phyloP scores from a whole-genome alignment of 1,140 invertebrate species.

The Lepidurus couesii region DNA sequence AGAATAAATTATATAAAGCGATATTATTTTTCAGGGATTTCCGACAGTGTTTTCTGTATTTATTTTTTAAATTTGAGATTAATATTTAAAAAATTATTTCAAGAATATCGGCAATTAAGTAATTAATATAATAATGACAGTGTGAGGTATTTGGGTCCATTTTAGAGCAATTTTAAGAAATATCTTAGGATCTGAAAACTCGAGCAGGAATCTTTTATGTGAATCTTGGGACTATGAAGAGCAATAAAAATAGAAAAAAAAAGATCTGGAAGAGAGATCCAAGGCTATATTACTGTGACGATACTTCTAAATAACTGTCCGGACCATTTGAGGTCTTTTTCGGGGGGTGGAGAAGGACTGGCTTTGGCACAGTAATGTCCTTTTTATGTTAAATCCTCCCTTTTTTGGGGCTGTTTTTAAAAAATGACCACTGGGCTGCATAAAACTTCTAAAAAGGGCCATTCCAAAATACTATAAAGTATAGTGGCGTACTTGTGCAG shows the following conservation, averaged over 20 bases:
- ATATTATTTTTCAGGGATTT: too few relatives aligned
- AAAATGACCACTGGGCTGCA: conserved; percentile 18
- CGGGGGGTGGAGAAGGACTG: neutral
- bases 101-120: too few relatives aligned
- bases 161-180: too few relatives aligned
- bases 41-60: too few relatives aligned
- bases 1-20: too few relatives aligned
- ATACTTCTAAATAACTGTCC: conserved; percentile 22
- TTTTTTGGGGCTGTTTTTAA: neutral
- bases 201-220: neutral
- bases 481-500: neutral
- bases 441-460: neutral
- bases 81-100: too few relatives aligned
- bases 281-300: neutral
- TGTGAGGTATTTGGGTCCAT: too few relatives aligned
- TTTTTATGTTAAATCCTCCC: neutral
- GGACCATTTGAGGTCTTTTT: conserved; percentile 2
- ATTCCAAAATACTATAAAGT: conserved; percentile 1
- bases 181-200: too few relatives aligned
- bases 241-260: neutral
- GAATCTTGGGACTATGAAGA: too few relatives aligned
- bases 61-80: too few relatives aligned
- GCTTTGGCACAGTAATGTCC: conserved; percentile 2
- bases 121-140: too few relatives aligned
- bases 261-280: neutral